Evolutionary conservation across 1,140 invertebrate species (phyloP), one percentile per base, ranked within the genome.

Genomic region (Eumaeus atala): DNA sequence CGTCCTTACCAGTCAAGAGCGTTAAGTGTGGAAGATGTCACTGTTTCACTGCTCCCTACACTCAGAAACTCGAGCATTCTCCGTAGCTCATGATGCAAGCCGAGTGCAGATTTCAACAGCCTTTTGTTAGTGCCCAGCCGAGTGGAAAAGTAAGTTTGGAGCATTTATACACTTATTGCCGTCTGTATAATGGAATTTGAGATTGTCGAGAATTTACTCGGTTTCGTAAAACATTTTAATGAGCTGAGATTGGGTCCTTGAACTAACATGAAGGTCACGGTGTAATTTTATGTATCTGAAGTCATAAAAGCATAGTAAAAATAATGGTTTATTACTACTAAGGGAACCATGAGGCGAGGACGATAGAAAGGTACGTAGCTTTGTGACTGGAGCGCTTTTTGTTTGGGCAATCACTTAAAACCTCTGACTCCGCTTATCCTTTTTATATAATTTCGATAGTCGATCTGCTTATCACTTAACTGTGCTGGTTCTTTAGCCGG

Each of bases 41-140:
- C 69, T 70, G 67, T 79, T 66, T 62, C 67, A 60, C 57, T 70
- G 68, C 70, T 70, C 67, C 73, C 68, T 74, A 61, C 64, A 71
- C 73, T 74, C 67, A 49, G 71, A 76, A 72, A 66, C 64, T 77
- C 69, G 66, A 82, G 76, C 56, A 69, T 74, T 72, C 68, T 81
- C 65, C 64, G 51, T 53, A 56, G 64, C 61, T 68, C 67, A 62
- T 67, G 67, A 71, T 73, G 71, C 67, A 70, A 69, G 64, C 63
- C 54, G 59, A 71, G 74, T 69, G 66, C 62, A 75, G 63, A 70
- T 72, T 74, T 77, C 72, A 75, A 77, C 67, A 68, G 72, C 60
- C 70, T 74, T 77, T 75, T 75, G 72, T 77, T 70, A 56, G 66
- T 62, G 70, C 54, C 56, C 61, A 62, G 61, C 69, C 64, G 53